Percentiles rank a stretch among this genome's conserved stretches.
Conservation (phyloP, 2,113 vertebrate species). For the Anhinga rufa region DNA sequence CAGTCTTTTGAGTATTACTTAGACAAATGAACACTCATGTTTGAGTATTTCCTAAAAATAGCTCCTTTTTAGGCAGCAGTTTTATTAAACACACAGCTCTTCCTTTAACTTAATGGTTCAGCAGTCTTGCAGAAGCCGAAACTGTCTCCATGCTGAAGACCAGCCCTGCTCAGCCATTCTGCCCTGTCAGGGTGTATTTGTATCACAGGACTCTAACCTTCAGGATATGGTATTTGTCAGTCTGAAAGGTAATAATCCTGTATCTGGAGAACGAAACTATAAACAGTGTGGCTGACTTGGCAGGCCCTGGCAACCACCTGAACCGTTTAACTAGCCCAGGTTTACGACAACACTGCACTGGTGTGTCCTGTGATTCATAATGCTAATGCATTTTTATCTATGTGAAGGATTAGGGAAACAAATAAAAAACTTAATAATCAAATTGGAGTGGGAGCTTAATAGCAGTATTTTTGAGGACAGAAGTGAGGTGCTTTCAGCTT, state of each 20-base stretch:
- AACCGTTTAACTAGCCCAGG: neutral
- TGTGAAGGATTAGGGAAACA: neutral
- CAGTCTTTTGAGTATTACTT: conserved; percentile 4
- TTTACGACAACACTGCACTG: neutral
- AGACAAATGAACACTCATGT: neutral
- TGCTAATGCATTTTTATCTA: neutral
- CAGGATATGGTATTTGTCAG: conserved; percentile 23
- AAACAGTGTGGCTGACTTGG: conserved; percentile 13
- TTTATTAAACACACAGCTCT: neutral
- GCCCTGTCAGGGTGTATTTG: neutral
- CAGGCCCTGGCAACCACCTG: neutral
- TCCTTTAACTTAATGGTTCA: neutral
- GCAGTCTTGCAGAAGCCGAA: neutral
- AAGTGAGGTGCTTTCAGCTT: neutral
- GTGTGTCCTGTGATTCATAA: neutral
- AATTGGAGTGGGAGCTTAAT: neutral
- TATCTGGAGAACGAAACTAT: neutral
- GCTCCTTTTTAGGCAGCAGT: neutral
- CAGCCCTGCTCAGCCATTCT: neutral
- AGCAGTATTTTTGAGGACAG: neutral
- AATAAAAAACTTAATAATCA: neutral
- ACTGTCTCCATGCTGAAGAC: neutral
- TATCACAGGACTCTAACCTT: conserved; percentile 1
- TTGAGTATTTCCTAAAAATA: conserved; percentile 46
- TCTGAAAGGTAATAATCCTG: neutral